Evolutionary conservation across 2,888 invertebrate genomes (phyloP), one percentile per base, ranked within the genome.

Genomic region (Corbicula japonica): DNA sequence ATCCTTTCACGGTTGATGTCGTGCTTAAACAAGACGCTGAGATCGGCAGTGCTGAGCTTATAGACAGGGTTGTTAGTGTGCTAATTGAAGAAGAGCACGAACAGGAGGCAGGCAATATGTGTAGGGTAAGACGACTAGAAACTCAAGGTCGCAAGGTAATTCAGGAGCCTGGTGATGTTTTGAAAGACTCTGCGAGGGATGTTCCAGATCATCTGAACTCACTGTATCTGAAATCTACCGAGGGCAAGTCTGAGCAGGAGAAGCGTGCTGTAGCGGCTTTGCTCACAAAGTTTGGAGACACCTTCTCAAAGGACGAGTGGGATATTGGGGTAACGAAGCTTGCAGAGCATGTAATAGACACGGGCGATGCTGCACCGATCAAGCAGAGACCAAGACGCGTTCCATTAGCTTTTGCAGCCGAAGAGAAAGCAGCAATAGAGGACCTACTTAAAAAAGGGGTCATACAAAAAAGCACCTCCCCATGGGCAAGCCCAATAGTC

Each of bases 311-410:
- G 56, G 41, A 52, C 32, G 68, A 74, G 0, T 60, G 63, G 58
- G 71, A 71, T 28, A 21, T 72, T n/a, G 72, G 77, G 0, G 18
- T 62, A 18, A 77, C 77, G 12, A 8, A 66, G 10, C 15, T 73
- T 6, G 34, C 63, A 15, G 78, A 73, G 21, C 73, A 73, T 50
- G 15, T 15, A 0, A 62, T 63, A n/a, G 28, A 68, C 32, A 61
- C 72, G 26, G 68, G 69, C 4, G 52, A 78, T 38, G 77, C 77
- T 0, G 23, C n/a, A 21, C 77, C 72, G 0, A 38, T 77, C 6
- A 77, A 68, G 35, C 77, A 77, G 34, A 48, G 66, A 28, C 71
- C 75, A 3, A 60, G 71, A 18, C 21, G 69, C 26, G 76, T 76
- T 2, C 76, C 71, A 2, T 18, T 71, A 10, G 66, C 66, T 4